A percentile compares a stretch with the other conserved stretches of the same genome.
Conservation (phyloP, 2,888 invertebrate species). For the Arenicola marina region DNA sequence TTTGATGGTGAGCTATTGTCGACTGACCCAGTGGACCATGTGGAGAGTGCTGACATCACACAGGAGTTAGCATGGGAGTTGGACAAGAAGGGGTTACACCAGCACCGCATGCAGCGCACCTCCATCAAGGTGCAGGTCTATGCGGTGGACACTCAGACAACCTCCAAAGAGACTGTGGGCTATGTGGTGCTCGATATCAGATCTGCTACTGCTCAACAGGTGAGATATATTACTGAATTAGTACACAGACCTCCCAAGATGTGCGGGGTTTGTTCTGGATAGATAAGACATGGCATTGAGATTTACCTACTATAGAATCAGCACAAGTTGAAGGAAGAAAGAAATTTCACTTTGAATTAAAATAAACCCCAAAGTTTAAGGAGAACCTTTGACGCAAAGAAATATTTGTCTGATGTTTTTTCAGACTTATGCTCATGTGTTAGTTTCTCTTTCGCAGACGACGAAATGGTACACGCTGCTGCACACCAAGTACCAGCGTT, state of each 20-base stretch:
- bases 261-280: too few relatives aligned
- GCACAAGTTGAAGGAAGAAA: too few relatives aligned
- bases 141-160: conserved; percentile 52
- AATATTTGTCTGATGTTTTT: too few relatives aligned
- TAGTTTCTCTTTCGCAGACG: conserved; percentile 37
- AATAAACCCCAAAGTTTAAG: too few relatives aligned
- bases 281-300: too few relatives aligned
- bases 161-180: conserved; percentile 59
- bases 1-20: conserved; percentile 62
- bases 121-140: conserved; percentile 62
- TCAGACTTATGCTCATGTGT: too few relatives aligned
- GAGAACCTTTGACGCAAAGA: too few relatives aligned
- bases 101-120: conserved; percentile 60
- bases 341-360: too few relatives aligned
- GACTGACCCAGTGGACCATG: conserved; percentile 61
- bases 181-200: conserved; percentile 62
- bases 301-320: too few relatives aligned
- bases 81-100: conserved; percentile 60
- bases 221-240: too few relatives aligned
- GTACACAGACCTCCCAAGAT: too few relatives aligned
- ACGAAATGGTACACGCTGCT: conserved; percentile 61
- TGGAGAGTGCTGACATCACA: conserved; percentile 58
- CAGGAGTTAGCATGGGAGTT: conserved; percentile 64
- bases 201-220: conserved; percentile 56
- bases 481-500: conserved; percentile 59